Conservation (phyloP, 2,113 vertebrate species). For the Plecturocebus donacophilus region DNA sequence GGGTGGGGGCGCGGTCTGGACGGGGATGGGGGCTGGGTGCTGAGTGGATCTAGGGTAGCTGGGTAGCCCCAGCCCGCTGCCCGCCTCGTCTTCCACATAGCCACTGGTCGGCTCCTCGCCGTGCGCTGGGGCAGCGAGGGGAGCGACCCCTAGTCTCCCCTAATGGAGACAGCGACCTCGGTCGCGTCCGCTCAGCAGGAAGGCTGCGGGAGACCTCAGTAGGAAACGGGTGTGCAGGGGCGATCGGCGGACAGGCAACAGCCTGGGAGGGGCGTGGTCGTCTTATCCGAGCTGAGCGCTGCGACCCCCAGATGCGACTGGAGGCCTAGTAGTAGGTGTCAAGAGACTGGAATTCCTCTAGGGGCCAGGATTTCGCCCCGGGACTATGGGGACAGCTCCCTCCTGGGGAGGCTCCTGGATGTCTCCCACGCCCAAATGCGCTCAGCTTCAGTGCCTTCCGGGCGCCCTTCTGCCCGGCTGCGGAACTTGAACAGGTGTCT, state of each 20-base stretch:
- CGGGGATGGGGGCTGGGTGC: neutral
- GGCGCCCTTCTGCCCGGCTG: neutral
- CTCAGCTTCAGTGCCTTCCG: neutral
- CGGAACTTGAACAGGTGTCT: constrained; percentile 65
- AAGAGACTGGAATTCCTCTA: neutral
- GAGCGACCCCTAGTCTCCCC: neutral
- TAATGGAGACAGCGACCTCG: neutral
- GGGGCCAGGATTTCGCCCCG: neutral
- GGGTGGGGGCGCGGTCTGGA: constrained; percentile 65
- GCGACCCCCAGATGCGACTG: neutral
- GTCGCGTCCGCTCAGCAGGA: neutral
- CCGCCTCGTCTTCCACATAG: neutral
- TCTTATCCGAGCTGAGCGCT: neutral
- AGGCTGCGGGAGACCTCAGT: neutral
- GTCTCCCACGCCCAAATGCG: neutral
- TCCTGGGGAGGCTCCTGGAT: neutral
- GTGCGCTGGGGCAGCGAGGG: neutral
- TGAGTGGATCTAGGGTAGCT: neutral
- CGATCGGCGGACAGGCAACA: rapidly evolving
- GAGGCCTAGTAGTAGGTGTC: neutral
- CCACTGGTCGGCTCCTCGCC: neutral
- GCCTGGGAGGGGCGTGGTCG: constrained; percentile 69
- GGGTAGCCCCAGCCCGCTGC: neutral
- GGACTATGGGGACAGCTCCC: neutral
- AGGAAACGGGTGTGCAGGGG: neutral